Evolutionary conservation across 1,140 invertebrate genomes (phyloP).

Genomic region (Heliconius hewitsoni): DNA sequence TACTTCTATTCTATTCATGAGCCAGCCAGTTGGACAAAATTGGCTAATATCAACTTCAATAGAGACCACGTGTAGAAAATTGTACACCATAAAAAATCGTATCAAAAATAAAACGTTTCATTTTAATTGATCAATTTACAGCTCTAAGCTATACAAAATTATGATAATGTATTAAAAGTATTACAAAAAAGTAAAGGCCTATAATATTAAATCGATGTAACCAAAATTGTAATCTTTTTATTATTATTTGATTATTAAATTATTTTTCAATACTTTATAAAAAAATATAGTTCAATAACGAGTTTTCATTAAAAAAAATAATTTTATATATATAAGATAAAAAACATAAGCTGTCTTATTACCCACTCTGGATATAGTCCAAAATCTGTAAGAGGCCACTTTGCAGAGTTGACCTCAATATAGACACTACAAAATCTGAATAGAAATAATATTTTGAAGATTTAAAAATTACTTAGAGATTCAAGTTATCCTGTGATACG

Average conservation of each 20-base stretch:
- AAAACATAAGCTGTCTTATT: background rate
- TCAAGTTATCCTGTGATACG: background rate
- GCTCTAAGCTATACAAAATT: no score
- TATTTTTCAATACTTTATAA: no score
- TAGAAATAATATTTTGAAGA: background rate
- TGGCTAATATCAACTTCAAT: background rate
- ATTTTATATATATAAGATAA: background rate
- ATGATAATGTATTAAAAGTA: no score
- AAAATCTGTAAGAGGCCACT: conserved; percentile 2
- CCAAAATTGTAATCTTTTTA: no score
- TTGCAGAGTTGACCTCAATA: background rate
- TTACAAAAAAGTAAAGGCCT: no score
- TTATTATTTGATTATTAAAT: no score
- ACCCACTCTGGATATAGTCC: background rate
- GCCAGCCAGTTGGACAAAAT: background rate
- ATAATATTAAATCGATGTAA: no score
- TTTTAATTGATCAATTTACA: no score
- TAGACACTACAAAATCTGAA: background rate
- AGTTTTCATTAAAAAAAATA: no score
- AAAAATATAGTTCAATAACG: no score
- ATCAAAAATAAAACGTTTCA: background rate
- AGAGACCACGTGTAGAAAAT: background rate
- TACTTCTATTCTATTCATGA: background rate
- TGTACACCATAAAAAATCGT: background rate
- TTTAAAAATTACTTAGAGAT: background rate